Evolutionary conservation across 2,888 invertebrate species (phyloP).

Genomic region (Periphyllus acericola): DNA sequence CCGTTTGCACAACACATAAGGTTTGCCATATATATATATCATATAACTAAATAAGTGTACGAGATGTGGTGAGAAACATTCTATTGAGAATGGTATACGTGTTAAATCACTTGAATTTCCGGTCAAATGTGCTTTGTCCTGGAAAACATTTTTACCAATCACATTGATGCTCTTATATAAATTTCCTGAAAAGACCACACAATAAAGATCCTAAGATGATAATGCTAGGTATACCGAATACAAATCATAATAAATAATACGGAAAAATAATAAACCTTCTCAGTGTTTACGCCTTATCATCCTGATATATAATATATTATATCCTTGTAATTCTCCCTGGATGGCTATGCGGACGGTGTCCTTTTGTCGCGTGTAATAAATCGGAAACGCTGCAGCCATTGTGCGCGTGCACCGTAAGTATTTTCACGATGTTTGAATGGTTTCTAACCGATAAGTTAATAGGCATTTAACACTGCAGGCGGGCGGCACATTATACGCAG

Average conservation of each 20-base stretch:
- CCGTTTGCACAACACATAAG: not conserved
- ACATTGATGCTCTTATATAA: not conserved
- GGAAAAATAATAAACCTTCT: conserved; percentile 4
- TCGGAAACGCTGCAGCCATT: not conserved
- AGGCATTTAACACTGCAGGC: not conserved
- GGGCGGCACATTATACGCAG: not conserved
- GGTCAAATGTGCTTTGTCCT: conserved; percentile 32
- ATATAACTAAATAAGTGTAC: not conserved
- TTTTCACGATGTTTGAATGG: not conserved
- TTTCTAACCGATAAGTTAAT: not conserved
- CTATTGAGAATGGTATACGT: not conserved
- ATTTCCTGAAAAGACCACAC: conserved; percentile 8
- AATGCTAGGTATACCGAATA: conserved; percentile 2
- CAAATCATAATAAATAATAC: conserved; percentile 4
- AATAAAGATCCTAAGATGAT: conserved; percentile 12
- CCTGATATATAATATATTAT: not conserved
- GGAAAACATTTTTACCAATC: conserved; percentile 7
- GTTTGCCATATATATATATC: not conserved
- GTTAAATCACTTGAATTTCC: conserved; percentile 26
- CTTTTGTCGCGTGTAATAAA: not conserved
- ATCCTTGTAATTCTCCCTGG: not conserved
- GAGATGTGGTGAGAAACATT: not conserved
- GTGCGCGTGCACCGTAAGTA: not conserved
- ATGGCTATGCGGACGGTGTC: not conserved
- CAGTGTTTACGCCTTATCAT: not conserved